Conservation (phyloP, 2,797 vertebrate genomes). For the Huso huso region DNA sequence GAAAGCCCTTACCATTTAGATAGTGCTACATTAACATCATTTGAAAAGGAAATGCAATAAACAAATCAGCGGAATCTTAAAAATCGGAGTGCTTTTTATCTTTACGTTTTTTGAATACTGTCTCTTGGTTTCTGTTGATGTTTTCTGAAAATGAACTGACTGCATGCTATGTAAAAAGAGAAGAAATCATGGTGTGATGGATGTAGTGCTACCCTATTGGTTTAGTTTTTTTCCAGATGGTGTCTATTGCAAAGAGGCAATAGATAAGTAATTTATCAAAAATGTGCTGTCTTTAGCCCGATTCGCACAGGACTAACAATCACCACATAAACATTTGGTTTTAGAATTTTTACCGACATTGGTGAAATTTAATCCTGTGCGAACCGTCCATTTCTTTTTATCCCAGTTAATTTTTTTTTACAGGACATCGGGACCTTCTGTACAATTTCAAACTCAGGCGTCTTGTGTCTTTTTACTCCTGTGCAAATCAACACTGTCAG, state of each 20-base stretch:
- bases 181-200: constrained; percentile 43
- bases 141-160: constrained; percentile 54
- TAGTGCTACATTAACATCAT: constrained; percentile 72
- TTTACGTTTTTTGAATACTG: constrained; percentile 19
- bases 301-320: no score
- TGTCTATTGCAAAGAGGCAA: constrained; percentile 46
- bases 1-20: constrained; percentile 69
- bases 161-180: constrained; percentile 68
- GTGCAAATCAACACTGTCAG: no score
- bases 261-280: constrained; percentile 34
- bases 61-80: constrained; percentile 24
- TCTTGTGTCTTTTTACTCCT: no score
- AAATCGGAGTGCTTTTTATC: no score
- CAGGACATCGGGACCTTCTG: constrained; percentile 18
- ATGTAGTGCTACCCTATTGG: constrained; percentile 42
- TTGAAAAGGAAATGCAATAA: constrained; percentile 45
- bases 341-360: constrained; percentile 32
- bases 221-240: constrained; percentile 30
- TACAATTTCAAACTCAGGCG: no score
- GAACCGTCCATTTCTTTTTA: constrained; percentile 48
- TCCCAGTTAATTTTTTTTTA: constrained; percentile 8
- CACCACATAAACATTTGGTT: no score
- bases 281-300: not conserved
- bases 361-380: constrained; percentile 69
- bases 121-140: constrained; percentile 40